A percentile compares a stretch with the other conserved stretches of the same genome.
Evolutionary conservation across 1,140 invertebrate species (phyloP).

Genomic region (Conus betulinus): DNA sequence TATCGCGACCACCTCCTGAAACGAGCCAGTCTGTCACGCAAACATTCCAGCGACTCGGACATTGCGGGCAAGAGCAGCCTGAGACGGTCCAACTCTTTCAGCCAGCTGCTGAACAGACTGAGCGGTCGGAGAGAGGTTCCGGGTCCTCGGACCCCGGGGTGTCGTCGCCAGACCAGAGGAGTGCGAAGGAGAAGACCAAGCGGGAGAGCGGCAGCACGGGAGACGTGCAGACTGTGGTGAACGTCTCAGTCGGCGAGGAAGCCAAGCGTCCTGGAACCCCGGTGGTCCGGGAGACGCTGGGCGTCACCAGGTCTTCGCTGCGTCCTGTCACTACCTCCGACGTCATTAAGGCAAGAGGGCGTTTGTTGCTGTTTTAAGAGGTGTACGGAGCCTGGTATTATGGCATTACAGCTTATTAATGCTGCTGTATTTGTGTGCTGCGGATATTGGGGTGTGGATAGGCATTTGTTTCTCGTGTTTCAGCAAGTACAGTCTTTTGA

Average conservation of each 20-base stretch:
- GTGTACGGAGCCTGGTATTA: not conserved
- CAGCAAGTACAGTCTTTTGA: too few relatives aligned
- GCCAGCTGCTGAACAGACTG: slow-evolving; percentile 27
- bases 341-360: slow-evolving; percentile 1
- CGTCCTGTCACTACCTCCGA: slow-evolving; percentile 54
- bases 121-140: slow-evolving; percentile 30
- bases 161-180: slow-evolving; percentile 30
- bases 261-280: slow-evolving; percentile 33
- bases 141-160: not conserved
- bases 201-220: not conserved
- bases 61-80: slow-evolving; percentile 44
- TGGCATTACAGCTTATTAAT: not conserved
- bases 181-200: slow-evolving; percentile 12
- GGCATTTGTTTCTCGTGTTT: too few relatives aligned
- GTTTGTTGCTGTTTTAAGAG: not conserved
- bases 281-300: slow-evolving; percentile 53
- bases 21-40: slow-evolving; percentile 47
- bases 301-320: slow-evolving; percentile 54
- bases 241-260: not conserved
- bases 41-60: slow-evolving; percentile 25
- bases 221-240: not conserved
- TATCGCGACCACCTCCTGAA: slow-evolving; percentile 66
- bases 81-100: slow-evolving; percentile 61
- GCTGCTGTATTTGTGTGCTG: not conserved
- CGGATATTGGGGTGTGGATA: too few relatives aligned